Base-by-base conservation (phyloP, 53 echinoderm and acorn worm species). In the Apostichopus leukothele region DNA sequence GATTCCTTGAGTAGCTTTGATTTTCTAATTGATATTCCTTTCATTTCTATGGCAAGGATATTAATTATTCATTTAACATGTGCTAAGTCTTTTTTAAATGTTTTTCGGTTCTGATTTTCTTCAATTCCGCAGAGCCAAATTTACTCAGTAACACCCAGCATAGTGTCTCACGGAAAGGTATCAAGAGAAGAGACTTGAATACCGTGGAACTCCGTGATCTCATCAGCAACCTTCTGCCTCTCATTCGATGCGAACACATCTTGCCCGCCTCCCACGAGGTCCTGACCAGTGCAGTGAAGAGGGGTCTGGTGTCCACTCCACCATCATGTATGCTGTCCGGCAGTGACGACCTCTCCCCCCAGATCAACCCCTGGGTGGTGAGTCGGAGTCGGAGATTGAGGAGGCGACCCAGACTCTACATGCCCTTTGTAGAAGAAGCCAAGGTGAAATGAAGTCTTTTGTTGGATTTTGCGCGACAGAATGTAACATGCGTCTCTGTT, bases 281-380 rank as follows among this genome's bases (percentile, higher is more conserved):
- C 20, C 90, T 98, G 20, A 90, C 96, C 25, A 91, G 93, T 86
- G 96, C 99, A 75, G 91, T 98, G 57, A 98, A 96, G 92, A 89
- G 96, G 71, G 99, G 99, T 73, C 91, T 98, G 52, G 96, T 98
- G 22, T 92, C 95, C 27, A 94, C 90, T 50, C 96, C 96, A 22
- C 99, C 99, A 53, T 96, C 96, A 6, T 95, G 96, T 83, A 98
- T 98, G 99, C 90, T 98, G n/a, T 93, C 95, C 6, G 96, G 99
- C 11, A 87, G 87, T 66, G 99, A 98, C 86, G 95, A 96, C 67
- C 90, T 92, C 20, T 90, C 96, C 18, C 90, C 93, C 7, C 90
- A 91, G 73, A 83, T 92, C 81, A 98, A 96, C 86, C 94, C 92
- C 7, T 98, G 99, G 99, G 90, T 98, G 39, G 83, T 92, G 12